Evolutionary conservation across 23 tunicate species (phyloP).

Genomic region (Halocynthia roretzi): DNA sequence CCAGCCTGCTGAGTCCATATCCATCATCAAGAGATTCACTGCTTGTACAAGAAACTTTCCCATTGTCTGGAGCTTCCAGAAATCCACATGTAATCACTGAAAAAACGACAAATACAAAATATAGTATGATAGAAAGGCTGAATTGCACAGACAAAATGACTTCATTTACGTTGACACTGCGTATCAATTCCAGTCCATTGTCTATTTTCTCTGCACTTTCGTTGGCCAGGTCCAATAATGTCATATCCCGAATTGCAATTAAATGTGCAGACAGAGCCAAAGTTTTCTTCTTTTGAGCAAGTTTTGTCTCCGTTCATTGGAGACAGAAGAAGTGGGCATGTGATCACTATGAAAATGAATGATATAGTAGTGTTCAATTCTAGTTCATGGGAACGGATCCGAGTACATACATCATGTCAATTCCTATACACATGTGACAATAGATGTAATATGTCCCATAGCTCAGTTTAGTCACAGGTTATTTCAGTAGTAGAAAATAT

Average conservation of each 20-base stretch:
- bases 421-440: too few species aligned
- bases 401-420: too few species aligned
- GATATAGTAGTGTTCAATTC: too few species aligned
- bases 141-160: not conserved
- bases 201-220: constrained; percentile 51
- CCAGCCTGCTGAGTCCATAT: not conserved
- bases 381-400: too few species aligned
- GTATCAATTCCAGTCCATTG: constrained; percentile 73
- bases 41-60: constrained; percentile 19
- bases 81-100: constrained; percentile 19
- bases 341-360: constrained; percentile 31
- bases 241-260: constrained; percentile 68
- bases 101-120: not conserved
- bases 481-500: too few species aligned
- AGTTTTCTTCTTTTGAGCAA: constrained; percentile 56
- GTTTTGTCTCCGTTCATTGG: constrained; percentile 42
- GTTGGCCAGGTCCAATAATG: constrained; percentile 36
- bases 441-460: too few species aligned
- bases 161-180: constrained; percentile 42
- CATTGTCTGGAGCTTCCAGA: constrained; percentile 17
- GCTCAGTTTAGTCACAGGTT: too few species aligned
- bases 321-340: constrained; percentile 38
- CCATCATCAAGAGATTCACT: constrained; percentile 5
- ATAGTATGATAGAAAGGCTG: too few species aligned
- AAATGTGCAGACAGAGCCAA: constrained; percentile 71